Percentiles rank a stretch among this genome's conserved stretches.
These are phyloP conservation scores for Enteromius unitaeniatus DNA, from an alignment of 2,797 vertebrate species.

Conservation along the genomic window DNA sequence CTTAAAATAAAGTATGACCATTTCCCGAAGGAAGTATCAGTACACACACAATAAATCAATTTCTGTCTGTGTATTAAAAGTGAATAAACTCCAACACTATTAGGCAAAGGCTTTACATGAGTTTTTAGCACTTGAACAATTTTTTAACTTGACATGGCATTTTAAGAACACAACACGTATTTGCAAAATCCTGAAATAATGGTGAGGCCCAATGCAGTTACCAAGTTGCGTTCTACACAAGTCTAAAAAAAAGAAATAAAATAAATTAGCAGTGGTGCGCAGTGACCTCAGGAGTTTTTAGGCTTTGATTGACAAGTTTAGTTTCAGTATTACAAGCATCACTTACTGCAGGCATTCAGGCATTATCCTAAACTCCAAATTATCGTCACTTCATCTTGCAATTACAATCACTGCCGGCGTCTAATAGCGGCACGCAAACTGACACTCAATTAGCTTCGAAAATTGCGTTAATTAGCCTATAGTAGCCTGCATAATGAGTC, in stretches of 20 bases:
- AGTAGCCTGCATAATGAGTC: not conserved
- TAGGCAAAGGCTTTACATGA: not conserved
- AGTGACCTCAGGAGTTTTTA: not conserved
- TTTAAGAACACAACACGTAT: not conserved
- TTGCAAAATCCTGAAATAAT: not conserved
- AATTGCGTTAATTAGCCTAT: not conserved
- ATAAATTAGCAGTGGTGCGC: not conserved
- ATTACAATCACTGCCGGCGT: slow-evolving; percentile 5
- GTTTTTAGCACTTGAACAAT: not conserved
- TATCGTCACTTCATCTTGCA: slow-evolving; percentile 1
- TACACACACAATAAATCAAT: too few species aligned
- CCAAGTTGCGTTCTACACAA: not conserved
- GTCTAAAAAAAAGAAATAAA: not conserved
- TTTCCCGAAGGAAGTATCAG: not conserved
- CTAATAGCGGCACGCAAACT: not conserved
- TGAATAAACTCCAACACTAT: not conserved
- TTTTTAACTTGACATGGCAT: not conserved
- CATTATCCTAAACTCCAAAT: not conserved
- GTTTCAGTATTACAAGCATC: not conserved
- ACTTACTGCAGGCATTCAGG: not conserved
- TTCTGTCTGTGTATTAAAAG: not conserved
- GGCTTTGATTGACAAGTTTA: slow-evolving; percentile 17
- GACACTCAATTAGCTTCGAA: not conserved
- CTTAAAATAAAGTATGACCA: not conserved
- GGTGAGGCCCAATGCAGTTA: not conserved